Conservation (phyloP, 1,140 invertebrate genomes). For the Trypoxylus dichotomus region DNA sequence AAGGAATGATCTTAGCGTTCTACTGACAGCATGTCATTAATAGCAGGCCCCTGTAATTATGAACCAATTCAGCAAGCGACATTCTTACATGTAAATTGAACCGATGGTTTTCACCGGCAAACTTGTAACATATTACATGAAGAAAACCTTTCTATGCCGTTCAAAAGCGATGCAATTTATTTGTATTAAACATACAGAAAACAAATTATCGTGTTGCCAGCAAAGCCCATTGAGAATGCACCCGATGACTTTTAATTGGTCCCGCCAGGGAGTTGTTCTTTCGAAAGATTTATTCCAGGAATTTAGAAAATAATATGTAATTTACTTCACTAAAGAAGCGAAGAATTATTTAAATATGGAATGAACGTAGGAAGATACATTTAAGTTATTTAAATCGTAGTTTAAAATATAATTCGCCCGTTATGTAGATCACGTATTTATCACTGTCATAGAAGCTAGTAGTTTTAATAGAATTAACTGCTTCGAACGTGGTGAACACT, state of each 20-base stretch:
- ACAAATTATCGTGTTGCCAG: background rate
- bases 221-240: background rate
- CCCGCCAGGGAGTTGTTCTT: background rate
- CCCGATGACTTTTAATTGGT: background rate
- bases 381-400: too few relatives aligned
- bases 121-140: background rate
- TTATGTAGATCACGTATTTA: background rate
- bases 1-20: background rate
- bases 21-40: constrained; percentile 14
- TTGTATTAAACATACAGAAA: background rate
- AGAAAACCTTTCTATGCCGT: background rate
- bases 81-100: background rate
- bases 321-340: background rate
- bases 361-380: background rate
- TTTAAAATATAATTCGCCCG: background rate
- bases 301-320: too few relatives aligned
- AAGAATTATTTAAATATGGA: background rate
- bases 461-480: background rate
- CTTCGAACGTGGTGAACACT: background rate
- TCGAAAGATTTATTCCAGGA: too few relatives aligned
- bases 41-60: constrained; percentile 10
- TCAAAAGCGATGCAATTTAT: background rate
- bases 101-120: background rate
- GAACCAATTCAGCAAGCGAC: background rate
- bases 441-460: background rate